Base-by-base conservation (phyloP, 2,888 invertebrate species). In the Metalampra italica region DNA sequence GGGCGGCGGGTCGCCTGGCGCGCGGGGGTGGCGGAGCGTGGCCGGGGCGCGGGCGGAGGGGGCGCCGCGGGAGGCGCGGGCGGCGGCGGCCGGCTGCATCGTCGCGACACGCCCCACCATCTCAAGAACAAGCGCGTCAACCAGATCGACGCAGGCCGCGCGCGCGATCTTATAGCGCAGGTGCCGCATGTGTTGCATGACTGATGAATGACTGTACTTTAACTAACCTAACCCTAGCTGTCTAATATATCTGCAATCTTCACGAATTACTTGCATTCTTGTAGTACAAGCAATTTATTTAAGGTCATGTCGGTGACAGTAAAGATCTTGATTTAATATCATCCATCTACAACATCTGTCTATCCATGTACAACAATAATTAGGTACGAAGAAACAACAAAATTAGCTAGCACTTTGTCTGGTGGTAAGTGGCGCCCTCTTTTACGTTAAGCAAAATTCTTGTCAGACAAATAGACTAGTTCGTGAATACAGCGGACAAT, bases 21-120 rank as follows among this genome's bases (percentile, higher is more conserved):
- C 79, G 66, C 73, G 38, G 70, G 71, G 15, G 75, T 75, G 51
- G 66, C 68, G 57, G 77, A 74, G 55, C 70, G 74, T 50, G 66
- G 88, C 53, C 40, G 89, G 86, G 60, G 86, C 81, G 70, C 49
- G 50, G 62, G 70, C 22, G 22, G 22, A 2, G 78, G 75, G 37
- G 61, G 49, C 72, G 62, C 83, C 70, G 65, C 59, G 44, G 63
- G 60, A 43, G 53, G 51, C 78, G 73, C 57, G 88, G 88, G 86
- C 60, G 86, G 81, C 57, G 93, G 92, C 48, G 92, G 92, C 69
- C 91, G 93, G 52, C 92, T 97, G 54, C 94, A 96, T 77, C 93
- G 96, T 53, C 94, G 99, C 69, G 99, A 99, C 91, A 99, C 99
- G 15, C 99, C 99, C 44, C 99, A 99, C 91, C 98, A 99, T 86